Conservation (phyloP, 1,140 invertebrate genomes). For the Megalopta genalis region DNA sequence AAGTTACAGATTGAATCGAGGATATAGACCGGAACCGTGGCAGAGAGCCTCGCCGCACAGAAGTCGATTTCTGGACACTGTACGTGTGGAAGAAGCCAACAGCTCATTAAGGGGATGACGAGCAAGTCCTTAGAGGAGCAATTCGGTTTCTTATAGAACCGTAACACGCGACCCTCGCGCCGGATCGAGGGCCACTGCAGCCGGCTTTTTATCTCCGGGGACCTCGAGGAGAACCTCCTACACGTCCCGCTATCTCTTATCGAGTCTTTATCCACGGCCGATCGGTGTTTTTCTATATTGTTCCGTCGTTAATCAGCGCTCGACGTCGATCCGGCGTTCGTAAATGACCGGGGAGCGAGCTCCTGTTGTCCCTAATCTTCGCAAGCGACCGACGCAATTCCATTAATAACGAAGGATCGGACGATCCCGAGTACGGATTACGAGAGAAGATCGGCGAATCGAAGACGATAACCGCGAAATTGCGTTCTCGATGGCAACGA, state of each 20-base stretch:
- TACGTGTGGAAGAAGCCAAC: slow-evolving; percentile 4
- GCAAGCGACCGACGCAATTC: neutral
- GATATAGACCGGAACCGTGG: neutral
- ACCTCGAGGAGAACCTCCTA: slow-evolving; percentile 9
- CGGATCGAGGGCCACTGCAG: slow-evolving; percentile 19
- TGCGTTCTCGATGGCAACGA: too few species aligned
- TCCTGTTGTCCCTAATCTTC: neutral
- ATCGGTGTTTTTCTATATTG: slow-evolving; percentile 17
- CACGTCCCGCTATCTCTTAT: neutral
- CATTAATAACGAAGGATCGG: neutral
- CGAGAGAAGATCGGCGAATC: neutral
- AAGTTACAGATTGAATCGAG: too few species aligned
- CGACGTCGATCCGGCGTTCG: neutral
- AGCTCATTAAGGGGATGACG: slow-evolving; percentile 13
- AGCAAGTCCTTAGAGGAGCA: slow-evolving; percentile 13
- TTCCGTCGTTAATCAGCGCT: neutral
- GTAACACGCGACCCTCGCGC: slow-evolving; percentile 17
- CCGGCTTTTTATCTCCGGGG: slow-evolving; percentile 20
- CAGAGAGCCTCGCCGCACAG: too few species aligned
- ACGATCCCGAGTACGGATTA: neutral
- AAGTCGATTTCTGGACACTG: slow-evolving; percentile 3
- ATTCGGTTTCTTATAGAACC: slow-evolving; percentile 36
- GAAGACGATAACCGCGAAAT: too few species aligned
- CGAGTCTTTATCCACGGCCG: slow-evolving; percentile 1
- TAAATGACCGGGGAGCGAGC: neutral